Evolutionary conservation across 2,888 invertebrate species (phyloP).

Genomic region (Toxonevra muliebris): DNA sequence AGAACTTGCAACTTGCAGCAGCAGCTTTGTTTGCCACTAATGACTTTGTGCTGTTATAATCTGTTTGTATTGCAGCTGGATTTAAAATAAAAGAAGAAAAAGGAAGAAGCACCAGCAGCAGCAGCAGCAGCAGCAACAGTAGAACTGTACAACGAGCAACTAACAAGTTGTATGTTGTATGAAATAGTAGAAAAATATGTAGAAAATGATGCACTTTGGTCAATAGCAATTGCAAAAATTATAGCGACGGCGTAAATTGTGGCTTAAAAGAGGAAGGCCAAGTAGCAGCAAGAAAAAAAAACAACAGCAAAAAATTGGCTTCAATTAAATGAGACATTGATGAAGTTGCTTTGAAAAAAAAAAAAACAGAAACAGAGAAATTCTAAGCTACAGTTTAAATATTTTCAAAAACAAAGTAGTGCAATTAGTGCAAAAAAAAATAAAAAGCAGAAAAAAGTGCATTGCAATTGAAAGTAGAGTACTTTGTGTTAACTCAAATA

Average conservation of each 20-base stretch:
- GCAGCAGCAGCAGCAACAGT: too few relatives aligned
- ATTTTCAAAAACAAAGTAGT: not conserved
- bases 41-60: slow-evolving; percentile 34
- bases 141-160: too few relatives aligned
- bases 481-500: too few relatives aligned
- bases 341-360: slow-evolving; percentile 20
- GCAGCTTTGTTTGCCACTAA: slow-evolving; percentile 17
- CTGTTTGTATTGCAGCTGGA: slow-evolving; percentile 25
- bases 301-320: slow-evolving; percentile 21
- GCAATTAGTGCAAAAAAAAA: not conserved
- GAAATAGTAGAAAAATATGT: too few relatives aligned
- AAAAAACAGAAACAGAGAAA: not conserved
- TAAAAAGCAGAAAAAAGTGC: not conserved
- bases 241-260: slow-evolving; percentile 28
- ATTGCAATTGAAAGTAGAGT: not conserved
- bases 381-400: not conserved
- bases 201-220: too few relatives aligned
- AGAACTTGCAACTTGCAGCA: slow-evolving; percentile 5
- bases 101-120: too few relatives aligned
- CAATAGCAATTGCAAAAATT: too few relatives aligned
- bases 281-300: too few relatives aligned
- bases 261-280: slow-evolving; percentile 39
- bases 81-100: not conserved
- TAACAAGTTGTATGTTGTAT: too few relatives aligned
- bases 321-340: slow-evolving; percentile 33